A percentile compares a stretch with the other conserved stretches of the same genome.
Evolutionary conservation across 2,797 vertebrate genomes (phyloP).

Genomic region (Melanotaenia trifasciata): DNA sequence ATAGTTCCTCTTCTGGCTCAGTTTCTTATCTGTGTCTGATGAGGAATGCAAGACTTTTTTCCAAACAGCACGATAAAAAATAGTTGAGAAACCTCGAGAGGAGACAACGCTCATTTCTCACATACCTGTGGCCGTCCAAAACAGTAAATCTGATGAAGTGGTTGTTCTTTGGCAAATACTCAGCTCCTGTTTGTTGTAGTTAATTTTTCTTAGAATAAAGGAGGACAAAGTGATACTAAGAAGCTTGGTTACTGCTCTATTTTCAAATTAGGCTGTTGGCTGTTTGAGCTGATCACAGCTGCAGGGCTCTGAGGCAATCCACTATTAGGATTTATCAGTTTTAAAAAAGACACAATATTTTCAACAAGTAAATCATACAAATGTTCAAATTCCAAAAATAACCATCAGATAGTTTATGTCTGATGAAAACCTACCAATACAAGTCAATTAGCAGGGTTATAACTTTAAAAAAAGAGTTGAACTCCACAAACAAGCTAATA

Average conservation of each 20-base stretch:
- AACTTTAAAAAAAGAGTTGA: too few species aligned
- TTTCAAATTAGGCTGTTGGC: constrained; percentile 55
- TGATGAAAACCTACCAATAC: too few species aligned
- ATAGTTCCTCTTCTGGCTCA: constrained; percentile 7
- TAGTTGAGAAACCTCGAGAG: constrained; percentile 1
- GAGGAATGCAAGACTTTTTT: constrained; percentile 7
- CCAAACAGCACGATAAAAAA: constrained; percentile 17
- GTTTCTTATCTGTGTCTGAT: constrained; percentile 8
- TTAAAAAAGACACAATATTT: constrained; percentile 14
- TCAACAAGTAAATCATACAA: neutral
- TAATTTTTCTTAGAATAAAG: neutral
- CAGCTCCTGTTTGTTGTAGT: neutral
- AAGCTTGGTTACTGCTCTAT: constrained; percentile 8
- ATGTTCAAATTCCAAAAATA: neutral
- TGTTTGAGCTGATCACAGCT: constrained; percentile 51
- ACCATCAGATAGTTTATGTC: too few species aligned
- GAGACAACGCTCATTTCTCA: neutral
- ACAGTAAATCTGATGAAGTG: neutral
- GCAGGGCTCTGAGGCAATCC: constrained; percentile 35
- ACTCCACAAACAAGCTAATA: neutral
- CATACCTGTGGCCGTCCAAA: neutral
- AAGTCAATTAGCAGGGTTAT: too few species aligned
- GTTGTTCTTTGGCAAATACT: neutral
- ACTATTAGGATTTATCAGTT: constrained; percentile 48
- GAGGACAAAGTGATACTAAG: neutral